Evolutionary conservation across 2,797 vertebrate genomes (phyloP).

Genomic region (Hydrocynus forskahlii): DNA sequence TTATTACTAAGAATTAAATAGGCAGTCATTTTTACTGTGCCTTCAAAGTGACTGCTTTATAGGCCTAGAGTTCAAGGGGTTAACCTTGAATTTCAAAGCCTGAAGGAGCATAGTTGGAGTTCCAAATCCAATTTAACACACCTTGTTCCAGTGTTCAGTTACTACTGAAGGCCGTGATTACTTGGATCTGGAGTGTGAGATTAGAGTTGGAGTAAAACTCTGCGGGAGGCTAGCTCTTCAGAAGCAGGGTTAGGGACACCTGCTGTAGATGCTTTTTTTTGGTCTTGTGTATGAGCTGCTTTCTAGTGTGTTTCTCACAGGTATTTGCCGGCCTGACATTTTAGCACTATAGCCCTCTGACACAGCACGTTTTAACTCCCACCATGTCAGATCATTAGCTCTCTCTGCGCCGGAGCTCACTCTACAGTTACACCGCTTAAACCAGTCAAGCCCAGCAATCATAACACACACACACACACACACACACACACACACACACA

Average conservation of each 20-base stretch:
- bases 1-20: background rate
- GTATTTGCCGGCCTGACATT: background rate
- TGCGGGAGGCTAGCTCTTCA: conserved; percentile 3
- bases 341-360: background rate
- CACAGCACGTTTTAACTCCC: conserved; percentile 8
- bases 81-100: conserved; percentile 1
- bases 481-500: conserved; percentile 1
- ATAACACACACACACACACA: background rate
- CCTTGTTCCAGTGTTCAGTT: background rate
- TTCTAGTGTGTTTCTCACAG: conserved; percentile 17
- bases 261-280: conserved; percentile 5
- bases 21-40: background rate
- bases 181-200: conserved; percentile 7
- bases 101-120: background rate
- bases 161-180: background rate
- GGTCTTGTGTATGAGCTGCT: conserved; percentile 9
- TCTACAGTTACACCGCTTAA: conserved; percentile 15
- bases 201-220: conserved; percentile 12
- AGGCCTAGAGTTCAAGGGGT: background rate
- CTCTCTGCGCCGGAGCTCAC: background rate
- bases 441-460: background rate
- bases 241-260: conserved; percentile 2
- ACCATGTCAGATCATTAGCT: conserved; percentile 19
- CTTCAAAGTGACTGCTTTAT: background rate
- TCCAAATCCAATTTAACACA: conserved; percentile 13